Conservation (phyloP, 1,140 invertebrate genomes). For the Melitaea cinxia region DNA sequence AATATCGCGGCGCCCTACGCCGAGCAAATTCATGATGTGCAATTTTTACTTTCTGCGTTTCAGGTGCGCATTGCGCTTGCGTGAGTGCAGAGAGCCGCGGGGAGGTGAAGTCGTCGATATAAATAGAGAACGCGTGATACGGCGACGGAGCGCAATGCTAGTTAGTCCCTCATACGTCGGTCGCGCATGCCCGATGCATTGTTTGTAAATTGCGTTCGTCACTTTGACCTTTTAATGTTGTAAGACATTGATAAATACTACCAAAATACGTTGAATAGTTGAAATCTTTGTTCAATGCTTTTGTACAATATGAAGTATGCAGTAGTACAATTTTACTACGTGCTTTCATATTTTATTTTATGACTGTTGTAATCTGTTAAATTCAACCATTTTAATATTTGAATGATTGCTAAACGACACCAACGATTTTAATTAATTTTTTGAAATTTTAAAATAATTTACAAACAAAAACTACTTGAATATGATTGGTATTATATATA, state of each 20-base stretch:
- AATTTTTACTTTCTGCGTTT: slow-evolving; percentile 77
- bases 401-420: too few relatives aligned
- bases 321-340: neutral
- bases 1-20: slow-evolving; percentile 45
- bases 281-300: neutral
- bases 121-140: slow-evolving; percentile 69
- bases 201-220: slow-evolving; percentile 64
- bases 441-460: too few relatives aligned
- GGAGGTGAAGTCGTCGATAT: slow-evolving; percentile 67
- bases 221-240: slow-evolving; percentile 56
- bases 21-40: slow-evolving; percentile 66
- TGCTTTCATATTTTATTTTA: neutral
- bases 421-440: too few relatives aligned
- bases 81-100: slow-evolving; percentile 53
- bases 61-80: slow-evolving; percentile 67
- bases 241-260: slow-evolving; percentile 28
- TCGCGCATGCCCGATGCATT: slow-evolving; percentile 60
- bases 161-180: slow-evolving; percentile 30
- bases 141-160: slow-evolving; percentile 42
- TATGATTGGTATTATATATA: too few relatives aligned
- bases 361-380: too few relatives aligned
- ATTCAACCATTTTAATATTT: too few relatives aligned
- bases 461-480: too few relatives aligned
- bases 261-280: slow-evolving; percentile 8
- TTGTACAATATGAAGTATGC: neutral